Evolutionary conservation across 2,113 vertebrate genomes (phyloP).

Genomic region (Gallinago paraguaiae): DNA sequence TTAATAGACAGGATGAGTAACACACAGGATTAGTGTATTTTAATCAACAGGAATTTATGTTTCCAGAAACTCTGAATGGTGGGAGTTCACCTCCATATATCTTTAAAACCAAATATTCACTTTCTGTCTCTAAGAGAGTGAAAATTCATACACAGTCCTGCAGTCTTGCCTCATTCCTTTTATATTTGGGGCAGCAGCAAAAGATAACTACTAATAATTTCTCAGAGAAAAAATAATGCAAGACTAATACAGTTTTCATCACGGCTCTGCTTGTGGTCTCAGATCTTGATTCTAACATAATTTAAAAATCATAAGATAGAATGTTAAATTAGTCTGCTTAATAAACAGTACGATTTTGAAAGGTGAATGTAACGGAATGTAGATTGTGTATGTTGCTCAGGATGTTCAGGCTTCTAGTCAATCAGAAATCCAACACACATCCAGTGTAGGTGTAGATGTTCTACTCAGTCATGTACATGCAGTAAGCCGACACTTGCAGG

Average conservation of each 20-base stretch:
- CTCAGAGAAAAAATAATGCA: neutral
- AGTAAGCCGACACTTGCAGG: neutral
- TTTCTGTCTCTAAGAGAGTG: neutral
- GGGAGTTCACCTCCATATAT: neutral
- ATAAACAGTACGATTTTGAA: neutral
- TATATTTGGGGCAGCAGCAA: neutral
- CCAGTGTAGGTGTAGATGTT: neutral
- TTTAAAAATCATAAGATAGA: neutral
- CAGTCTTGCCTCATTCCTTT: neutral
- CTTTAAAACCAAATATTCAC: neutral
- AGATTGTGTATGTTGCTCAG: neutral
- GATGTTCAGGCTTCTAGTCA: neutral
- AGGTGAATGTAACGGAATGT: neutral
- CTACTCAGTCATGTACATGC: neutral
- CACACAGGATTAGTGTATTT: neutral
- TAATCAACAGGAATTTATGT: neutral
- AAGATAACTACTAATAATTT: neutral
- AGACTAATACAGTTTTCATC: neutral
- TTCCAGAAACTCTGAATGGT: neutral
- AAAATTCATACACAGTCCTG: neutral
- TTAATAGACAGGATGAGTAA: neutral
- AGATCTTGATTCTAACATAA: rapidly evolving
- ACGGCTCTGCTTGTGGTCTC: neutral
- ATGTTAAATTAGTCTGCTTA: neutral
- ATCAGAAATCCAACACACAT: neutral